Percentiles rank a stretch among this genome's conserved stretches.
Conservation (phyloP, 37 sponge, comb jelly and placozoan species). For the Aphrocallistes beatrix region DNA sequence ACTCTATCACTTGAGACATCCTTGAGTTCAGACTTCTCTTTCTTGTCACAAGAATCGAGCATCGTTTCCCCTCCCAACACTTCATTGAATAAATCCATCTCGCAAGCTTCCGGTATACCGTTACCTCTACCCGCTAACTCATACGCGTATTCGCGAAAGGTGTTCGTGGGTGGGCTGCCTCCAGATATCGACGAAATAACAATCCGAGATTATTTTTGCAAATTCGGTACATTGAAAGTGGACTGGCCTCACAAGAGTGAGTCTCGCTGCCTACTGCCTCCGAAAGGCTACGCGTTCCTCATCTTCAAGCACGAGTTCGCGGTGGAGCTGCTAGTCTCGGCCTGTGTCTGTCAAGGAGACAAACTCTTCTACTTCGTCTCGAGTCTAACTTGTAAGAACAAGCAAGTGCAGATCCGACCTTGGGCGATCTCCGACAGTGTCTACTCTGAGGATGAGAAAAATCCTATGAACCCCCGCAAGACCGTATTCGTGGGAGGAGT, state of each 20-base stretch:
- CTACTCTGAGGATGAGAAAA: constrained; percentile 25
- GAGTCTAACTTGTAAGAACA: constrained; percentile 34
- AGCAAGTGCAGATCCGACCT: constrained; percentile 84
- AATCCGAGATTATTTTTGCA: constrained; percentile 40
- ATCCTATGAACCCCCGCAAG: constrained; percentile 52
- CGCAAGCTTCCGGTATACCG: not conserved
- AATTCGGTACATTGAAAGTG: constrained; percentile 60
- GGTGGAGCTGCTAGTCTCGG: constrained; percentile 53
- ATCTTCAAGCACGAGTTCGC: constrained; percentile 65
- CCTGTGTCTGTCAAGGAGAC: constrained; percentile 51
- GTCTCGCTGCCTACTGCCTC: constrained; percentile 56
- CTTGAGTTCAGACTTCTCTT: not conserved
- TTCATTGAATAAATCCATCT: not conserved
- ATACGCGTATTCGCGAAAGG: constrained; percentile 75
- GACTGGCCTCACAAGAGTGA: constrained; percentile 93
- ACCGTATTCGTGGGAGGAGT: constrained; percentile 91
- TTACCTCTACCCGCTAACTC: not conserved
- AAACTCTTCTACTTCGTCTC: constrained; percentile 46
- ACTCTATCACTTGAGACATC: not conserved
- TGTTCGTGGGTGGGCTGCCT: constrained; percentile 92
- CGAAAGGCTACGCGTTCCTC: constrained; percentile 91
- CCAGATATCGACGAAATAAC: constrained; percentile 88
- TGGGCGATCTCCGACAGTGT: constrained; percentile 76
- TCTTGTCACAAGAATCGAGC: not conserved
- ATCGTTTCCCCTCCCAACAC: not conserved